phyloP scores from a whole-genome alignment of 2,888 invertebrate species.

The Cantharis flavilabris region DNA sequence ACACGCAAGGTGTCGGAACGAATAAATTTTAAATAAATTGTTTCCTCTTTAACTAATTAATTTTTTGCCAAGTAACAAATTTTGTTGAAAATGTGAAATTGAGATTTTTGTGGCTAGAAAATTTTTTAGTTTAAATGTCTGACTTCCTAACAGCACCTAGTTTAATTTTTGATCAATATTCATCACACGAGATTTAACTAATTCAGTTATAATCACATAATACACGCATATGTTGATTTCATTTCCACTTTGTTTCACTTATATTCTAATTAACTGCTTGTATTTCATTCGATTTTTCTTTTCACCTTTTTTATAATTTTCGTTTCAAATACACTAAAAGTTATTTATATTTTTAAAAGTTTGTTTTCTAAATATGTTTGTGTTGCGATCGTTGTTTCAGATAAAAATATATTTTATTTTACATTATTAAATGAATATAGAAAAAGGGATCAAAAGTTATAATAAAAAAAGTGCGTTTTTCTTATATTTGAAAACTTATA shows the following conservation, averaged over 20 bases:
- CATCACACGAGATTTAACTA: background rate
- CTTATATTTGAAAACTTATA: background rate
- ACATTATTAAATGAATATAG: background rate
- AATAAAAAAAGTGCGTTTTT: background rate
- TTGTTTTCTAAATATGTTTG: background rate
- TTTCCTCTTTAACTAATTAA: background rate
- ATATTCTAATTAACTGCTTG: background rate
- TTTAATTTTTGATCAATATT: background rate
- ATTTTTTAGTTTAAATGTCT: background rate
- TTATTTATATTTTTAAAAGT: background rate
- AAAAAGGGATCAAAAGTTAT: background rate
- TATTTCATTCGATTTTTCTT: background rate
- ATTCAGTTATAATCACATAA: constrained; percentile 6
- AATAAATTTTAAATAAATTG: background rate
- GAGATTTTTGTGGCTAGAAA: background rate
- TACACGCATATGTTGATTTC: constrained; percentile 5
- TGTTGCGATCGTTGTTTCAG: background rate
- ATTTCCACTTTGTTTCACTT: background rate
- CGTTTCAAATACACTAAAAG: background rate
- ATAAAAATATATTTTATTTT: background rate
- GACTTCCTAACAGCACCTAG: background rate
- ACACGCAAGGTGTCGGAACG: background rate
- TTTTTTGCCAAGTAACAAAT: background rate
- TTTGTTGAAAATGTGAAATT: background rate
- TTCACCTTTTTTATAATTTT: background rate